Conservation (phyloP, 2,797 vertebrate genomes). For the Emys orbicularis region DNA sequence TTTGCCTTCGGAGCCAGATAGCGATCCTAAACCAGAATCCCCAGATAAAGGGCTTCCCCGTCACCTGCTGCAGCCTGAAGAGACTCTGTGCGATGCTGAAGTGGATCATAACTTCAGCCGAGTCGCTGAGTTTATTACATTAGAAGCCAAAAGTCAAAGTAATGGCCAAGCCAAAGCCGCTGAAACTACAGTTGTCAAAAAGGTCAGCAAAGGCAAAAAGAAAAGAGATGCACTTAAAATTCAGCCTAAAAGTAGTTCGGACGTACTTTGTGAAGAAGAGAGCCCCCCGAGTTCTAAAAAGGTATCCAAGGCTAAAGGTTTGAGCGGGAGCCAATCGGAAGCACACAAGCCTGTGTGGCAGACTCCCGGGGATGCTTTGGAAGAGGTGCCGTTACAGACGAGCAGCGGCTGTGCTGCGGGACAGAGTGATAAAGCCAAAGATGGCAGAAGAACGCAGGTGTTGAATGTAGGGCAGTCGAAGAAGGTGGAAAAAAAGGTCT, state of each 20-base stretch:
- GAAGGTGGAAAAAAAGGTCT: neutral
- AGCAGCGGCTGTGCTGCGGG: neutral
- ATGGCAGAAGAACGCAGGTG: neutral
- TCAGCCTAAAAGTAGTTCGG: neutral
- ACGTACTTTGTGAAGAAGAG: neutral
- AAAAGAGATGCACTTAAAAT: constrained; percentile 1
- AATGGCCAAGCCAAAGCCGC: constrained; percentile 26
- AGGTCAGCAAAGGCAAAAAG: constrained; percentile 9
- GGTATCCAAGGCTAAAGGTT: neutral
- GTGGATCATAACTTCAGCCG: neutral
- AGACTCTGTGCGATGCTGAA: constrained; percentile 24
- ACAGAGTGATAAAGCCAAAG: neutral
- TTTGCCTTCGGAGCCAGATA: neutral
- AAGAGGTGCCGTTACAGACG: neutral
- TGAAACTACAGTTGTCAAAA: constrained; percentile 40
- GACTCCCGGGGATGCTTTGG: neutral
- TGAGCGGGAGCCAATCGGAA: neutral
- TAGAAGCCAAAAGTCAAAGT: constrained; percentile 50
- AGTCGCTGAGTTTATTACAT: constrained; percentile 28
- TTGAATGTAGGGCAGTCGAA: constrained; percentile 14
- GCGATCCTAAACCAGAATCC: neutral
- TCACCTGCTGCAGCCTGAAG: constrained; percentile 37
- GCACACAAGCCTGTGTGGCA: neutral
- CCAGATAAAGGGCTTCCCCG: neutral
- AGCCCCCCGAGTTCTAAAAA: neutral